phyloP scores from a whole-genome alignment of 2,113 vertebrate genomes.

The Notothenia coriiceps region DNA sequence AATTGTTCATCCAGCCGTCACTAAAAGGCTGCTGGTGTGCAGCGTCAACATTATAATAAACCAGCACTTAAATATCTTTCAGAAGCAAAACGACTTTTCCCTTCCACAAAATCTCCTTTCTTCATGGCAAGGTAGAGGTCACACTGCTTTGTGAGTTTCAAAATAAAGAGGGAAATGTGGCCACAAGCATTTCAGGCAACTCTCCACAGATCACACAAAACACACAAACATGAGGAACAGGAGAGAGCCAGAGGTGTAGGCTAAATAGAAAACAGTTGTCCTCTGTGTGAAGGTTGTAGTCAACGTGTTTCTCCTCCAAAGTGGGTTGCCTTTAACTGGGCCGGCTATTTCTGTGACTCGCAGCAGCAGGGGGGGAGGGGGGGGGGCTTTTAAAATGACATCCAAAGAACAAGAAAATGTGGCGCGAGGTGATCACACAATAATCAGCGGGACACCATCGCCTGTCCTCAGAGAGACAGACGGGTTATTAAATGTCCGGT shows the following conservation, averaged over 20 bases:
- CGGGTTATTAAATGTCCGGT: constrained; percentile 9
- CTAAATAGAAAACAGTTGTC: constrained; percentile 14
- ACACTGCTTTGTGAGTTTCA: neutral
- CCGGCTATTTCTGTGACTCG: constrained; percentile 67
- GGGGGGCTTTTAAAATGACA: constrained; percentile 30
- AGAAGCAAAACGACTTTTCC: neutral
- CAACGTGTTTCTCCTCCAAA: constrained; percentile 45
- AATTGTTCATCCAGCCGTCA: neutral
- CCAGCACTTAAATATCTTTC: neutral
- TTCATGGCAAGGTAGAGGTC: neutral
- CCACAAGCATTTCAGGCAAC: neutral
- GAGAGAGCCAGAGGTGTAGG: constrained; percentile 3
- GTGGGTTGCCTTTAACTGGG: constrained; percentile 72
- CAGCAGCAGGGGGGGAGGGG: constrained; percentile 14
- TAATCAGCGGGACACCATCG: constrained; percentile 17
- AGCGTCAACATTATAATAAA: too few species aligned
- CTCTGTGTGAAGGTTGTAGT: constrained; percentile 63
- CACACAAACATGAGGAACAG: neutral
- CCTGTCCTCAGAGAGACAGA: constrained; percentile 5
- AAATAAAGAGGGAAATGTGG: constrained; percentile 8
- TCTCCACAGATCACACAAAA: neutral
- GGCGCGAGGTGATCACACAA: constrained; percentile 36
- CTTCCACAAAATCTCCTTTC: neutral
- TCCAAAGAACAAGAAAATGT: constrained; percentile 11
- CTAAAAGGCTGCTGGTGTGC: neutral